Evolutionary conservation across 2,888 invertebrate species (phyloP).

Genomic region (Abscondita cerata): DNA sequence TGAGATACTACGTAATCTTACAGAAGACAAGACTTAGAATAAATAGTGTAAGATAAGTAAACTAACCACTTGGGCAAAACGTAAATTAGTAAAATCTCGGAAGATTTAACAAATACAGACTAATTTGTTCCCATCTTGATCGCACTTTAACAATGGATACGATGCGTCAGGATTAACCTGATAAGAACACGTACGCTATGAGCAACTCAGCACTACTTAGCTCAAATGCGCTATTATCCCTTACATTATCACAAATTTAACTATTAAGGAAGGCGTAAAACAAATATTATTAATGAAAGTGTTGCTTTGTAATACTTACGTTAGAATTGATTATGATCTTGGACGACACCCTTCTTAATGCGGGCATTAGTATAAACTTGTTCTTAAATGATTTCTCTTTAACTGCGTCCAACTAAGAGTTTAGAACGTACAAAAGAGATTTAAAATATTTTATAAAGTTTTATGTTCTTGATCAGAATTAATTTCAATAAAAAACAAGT

Average conservation of each 20-base stretch:
- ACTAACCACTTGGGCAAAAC: constrained; percentile 22
- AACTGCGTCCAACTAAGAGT: no score
- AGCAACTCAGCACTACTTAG: constrained; percentile 21
- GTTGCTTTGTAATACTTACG: not conserved
- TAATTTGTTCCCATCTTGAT: constrained; percentile 44
- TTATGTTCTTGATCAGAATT: no score
- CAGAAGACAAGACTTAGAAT: constrained; percentile 25
- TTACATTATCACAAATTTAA: constrained; percentile 18
- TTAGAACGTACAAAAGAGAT: no score
- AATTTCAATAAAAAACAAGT: no score
- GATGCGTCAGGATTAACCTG: constrained; percentile 48
- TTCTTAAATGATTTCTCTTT: no score
- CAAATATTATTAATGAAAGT: constrained; percentile 7
- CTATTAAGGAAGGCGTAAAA: constrained; percentile 1
- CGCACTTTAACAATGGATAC: constrained; percentile 45
- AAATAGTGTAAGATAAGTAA: constrained; percentile 36
- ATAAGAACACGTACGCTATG: constrained; percentile 42
- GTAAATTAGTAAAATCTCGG: constrained; percentile 36
- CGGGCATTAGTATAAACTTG: no score
- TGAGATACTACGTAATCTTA: constrained; percentile 28
- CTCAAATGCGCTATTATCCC: constrained; percentile 22
- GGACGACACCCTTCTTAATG: no score
- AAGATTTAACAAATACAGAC: constrained; percentile 27
- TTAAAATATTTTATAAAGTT: no score
- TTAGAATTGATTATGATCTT: no score